Evolutionary conservation across 2,888 invertebrate genomes (phyloP).

Genomic region (Subacronicta megacephala): DNA sequence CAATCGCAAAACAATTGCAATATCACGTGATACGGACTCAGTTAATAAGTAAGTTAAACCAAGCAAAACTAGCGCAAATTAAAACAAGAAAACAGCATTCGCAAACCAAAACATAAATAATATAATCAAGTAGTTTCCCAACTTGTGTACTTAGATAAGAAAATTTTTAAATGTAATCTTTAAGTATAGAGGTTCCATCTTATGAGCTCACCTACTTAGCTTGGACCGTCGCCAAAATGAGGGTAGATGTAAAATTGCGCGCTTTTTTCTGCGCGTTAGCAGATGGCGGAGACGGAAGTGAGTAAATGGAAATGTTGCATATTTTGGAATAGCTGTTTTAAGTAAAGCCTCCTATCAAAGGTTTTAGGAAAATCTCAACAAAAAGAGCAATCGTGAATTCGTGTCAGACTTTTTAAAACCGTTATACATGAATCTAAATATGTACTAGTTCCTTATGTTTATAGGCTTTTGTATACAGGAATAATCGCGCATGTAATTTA

Average conservation of each 20-base stretch:
- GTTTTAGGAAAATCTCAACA: too few species aligned
- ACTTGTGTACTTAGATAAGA: slow-evolving; percentile 46
- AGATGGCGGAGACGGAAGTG: slow-evolving; percentile 14
- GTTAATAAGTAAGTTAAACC: too few species aligned
- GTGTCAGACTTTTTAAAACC: too few species aligned
- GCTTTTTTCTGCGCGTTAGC: slow-evolving; percentile 34
- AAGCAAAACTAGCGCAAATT: background rate
- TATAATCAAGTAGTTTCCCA: slow-evolving; percentile 43
- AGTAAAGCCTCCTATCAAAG: too few species aligned
- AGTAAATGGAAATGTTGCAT: slow-evolving; percentile 10
- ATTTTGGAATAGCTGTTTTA: background rate
- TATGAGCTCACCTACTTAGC: slow-evolving; percentile 40
- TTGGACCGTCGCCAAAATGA: slow-evolving; percentile 52
- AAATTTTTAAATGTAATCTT: slow-evolving; percentile 35
- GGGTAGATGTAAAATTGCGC: slow-evolving; percentile 34
- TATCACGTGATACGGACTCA: too few species aligned
- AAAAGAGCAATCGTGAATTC: too few species aligned
- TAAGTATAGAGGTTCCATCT: slow-evolving; percentile 44
- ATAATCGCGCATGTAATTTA: too few species aligned
- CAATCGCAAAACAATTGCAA: too few species aligned
- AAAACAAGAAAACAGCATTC: slow-evolving; percentile 5
- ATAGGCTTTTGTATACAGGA: too few species aligned
- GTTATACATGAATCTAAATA: too few species aligned
- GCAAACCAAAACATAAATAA: slow-evolving; percentile 26
- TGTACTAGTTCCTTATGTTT: too few species aligned